Percentiles rank a stretch among this genome's conserved stretches.
phyloP scores from a whole-genome alignment of 64 coral and sea anemone genomes.

The Pocillopora damicornis region DNA sequence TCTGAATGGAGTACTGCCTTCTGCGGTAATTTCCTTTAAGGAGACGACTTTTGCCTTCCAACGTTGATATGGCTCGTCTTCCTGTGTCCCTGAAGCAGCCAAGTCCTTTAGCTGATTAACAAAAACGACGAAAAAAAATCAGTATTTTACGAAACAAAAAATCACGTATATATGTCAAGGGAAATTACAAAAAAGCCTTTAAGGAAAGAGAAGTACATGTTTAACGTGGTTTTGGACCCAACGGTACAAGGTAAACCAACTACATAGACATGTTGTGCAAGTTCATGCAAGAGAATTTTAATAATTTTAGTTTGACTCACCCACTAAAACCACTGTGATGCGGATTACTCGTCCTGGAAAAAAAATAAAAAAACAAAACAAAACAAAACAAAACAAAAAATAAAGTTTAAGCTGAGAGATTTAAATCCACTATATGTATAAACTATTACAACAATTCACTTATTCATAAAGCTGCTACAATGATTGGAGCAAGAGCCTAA shows the following conservation, averaged over 20 bases:
- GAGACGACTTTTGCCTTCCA: constrained; percentile 23
- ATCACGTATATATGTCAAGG: too few relatives aligned
- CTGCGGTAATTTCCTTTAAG: constrained; percentile 42
- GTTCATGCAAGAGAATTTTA: neutral
- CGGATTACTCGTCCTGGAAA: constrained; percentile 18
- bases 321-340: neutral
- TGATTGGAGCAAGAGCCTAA: too few relatives aligned
- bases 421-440: too few relatives aligned
- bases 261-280: neutral
- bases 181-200: too few relatives aligned
- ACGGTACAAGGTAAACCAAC: neutral
- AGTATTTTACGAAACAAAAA: neutral
- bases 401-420: too few relatives aligned
- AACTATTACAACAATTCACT: too few relatives aligned
- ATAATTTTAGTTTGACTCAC: neutral
- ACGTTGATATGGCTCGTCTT: neutral
- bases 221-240: too few relatives aligned
- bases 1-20: constrained; percentile 41
- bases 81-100: constrained; percentile 45
- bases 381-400: too few relatives aligned
- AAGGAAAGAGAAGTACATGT: neutral
- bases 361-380: neutral
- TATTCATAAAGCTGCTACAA: neutral
- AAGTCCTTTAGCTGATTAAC: neutral
- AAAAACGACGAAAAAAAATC: neutral